These are phyloP conservation scores for Magallana gigas DNA, from an alignment of 1,140 invertebrate species.

Conservation along the genomic window DNA sequence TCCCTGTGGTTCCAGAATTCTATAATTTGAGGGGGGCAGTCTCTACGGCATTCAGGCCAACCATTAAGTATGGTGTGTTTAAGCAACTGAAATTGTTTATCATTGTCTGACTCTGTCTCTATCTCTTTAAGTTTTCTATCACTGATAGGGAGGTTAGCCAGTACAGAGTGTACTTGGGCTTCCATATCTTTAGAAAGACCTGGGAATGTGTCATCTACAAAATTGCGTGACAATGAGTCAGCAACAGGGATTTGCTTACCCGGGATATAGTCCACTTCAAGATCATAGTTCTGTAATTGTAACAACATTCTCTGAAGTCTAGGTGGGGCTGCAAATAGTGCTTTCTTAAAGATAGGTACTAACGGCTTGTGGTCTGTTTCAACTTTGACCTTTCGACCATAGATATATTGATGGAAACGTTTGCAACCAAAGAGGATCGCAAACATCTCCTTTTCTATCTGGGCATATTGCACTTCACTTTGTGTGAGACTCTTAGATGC, in stretches of 20 bases:
- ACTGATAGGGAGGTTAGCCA: conserved; percentile 46
- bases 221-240: conserved; percentile 41
- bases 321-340: conserved; percentile 52
- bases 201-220: conserved; percentile 44
- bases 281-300: conserved; percentile 56
- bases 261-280: conserved; percentile 51
- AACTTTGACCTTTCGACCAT: neutral
- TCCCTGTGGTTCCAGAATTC: conserved; percentile 54
- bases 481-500: conserved; percentile 77
- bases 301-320: conserved; percentile 62
- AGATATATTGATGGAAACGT: too few species aligned
- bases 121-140: conserved; percentile 46
- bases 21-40: conserved; percentile 38
- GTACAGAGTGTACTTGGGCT: conserved; percentile 42
- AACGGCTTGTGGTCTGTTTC: conserved; percentile 58
- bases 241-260: too few species aligned
- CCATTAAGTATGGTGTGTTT: conserved; percentile 50
- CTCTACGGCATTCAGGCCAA: conserved; percentile 47
- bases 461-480: conserved; percentile 66
- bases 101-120: neutral
- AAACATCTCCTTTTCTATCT: conserved; percentile 78
- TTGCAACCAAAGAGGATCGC: too few species aligned
- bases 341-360: conserved; percentile 69
- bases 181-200: conserved; percentile 40
- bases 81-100: conserved; percentile 26